Evolutionary conservation across 2,888 invertebrate species (phyloP), one percentile per base, ranked within the genome.

Genomic region (Netelia virgata): DNA sequence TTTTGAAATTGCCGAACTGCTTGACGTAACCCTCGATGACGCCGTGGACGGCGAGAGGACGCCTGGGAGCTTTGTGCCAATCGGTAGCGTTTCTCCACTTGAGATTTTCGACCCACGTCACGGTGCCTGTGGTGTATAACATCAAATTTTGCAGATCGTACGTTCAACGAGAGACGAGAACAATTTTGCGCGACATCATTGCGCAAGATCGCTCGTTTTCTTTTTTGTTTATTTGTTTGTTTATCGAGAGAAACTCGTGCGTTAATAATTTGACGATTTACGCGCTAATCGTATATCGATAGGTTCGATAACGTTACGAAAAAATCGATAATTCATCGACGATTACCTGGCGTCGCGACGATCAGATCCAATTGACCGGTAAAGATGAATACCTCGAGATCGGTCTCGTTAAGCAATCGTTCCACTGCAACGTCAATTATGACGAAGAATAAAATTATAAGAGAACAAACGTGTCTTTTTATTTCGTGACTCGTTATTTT

Each of bases 361-460:
- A 98, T 97, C 18, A 98, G 95, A 93, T 98, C 98, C 85, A 98
- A 94, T 90, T 98, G 97, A 43, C 97, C 97, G 87, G 96, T 97
- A 91, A 96, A 96, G 18, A 97, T 96, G 47, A 95, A 95, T 0
- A 97, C 95, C 72, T 95, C 95, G 18, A 97, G 94, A 72, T 95
- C 94, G 0, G 97, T 97, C 88, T 95, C 95, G 87, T 96, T 96
- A 23, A 97, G 93, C 14, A 97, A 93, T 80, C 94, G 93, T 90
- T 97, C 96, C 90, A 97, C 97, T 92, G 66, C 10, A 83, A 87
- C 68, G 59, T 53, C 14, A 61, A 43, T 28, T 43, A 43, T 36
- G 10, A 72, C 64, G 61, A 68, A 53, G 41, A 20, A 74, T 50
- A 59, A 69, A 11, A 28, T 28, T 28, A 5, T 5, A 3, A 28